Evolutionary conservation across 2,888 invertebrate species (phyloP).

Genomic region (Pachycephus smyrnensis): DNA sequence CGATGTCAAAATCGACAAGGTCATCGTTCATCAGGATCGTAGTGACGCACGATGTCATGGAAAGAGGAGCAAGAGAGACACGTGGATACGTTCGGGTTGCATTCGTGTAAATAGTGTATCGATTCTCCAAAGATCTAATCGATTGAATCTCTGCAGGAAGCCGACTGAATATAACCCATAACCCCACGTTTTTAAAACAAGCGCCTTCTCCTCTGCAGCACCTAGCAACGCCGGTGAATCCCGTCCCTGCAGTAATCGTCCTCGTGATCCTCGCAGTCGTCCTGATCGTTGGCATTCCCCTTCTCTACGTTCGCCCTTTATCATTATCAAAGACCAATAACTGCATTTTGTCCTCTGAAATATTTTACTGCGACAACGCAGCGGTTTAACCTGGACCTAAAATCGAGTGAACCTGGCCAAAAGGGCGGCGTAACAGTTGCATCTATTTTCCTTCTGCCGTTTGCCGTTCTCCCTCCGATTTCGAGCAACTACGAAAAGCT

Average conservation of each 20-base stretch:
- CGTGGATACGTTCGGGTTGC: not conserved
- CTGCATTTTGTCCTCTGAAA: constrained; percentile 6
- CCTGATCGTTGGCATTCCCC: not conserved
- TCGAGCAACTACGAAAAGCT: too few species aligned
- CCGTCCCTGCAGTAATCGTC: not conserved
- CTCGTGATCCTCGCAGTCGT: not conserved
- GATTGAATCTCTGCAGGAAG: constrained; percentile 9
- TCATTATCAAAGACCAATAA: constrained; percentile 15
- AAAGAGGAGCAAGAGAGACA: too few species aligned
- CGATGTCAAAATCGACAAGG: not conserved
- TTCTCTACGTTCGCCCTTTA: too few species aligned
- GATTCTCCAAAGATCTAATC: constrained; percentile 11
- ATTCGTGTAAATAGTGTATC: not conserved
- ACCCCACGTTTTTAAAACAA: constrained; percentile 13
- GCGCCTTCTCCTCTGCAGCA: not conserved
- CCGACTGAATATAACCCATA: constrained; percentile 2
- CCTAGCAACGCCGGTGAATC: not conserved
- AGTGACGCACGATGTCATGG: too few species aligned
- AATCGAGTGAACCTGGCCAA: too few species aligned
- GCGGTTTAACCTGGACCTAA: too few species aligned
- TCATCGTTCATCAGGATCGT: constrained; percentile 19
- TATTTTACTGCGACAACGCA: not conserved
- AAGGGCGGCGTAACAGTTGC: too few species aligned
- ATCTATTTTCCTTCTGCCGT: too few species aligned
- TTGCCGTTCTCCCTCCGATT: too few species aligned